Percentiles rank a stretch among this genome's conserved stretches.
These are phyloP conservation scores for Eupithecia dodoneata DNA, from an alignment of 2,888 invertebrate species.

Conservation along the genomic window DNA sequence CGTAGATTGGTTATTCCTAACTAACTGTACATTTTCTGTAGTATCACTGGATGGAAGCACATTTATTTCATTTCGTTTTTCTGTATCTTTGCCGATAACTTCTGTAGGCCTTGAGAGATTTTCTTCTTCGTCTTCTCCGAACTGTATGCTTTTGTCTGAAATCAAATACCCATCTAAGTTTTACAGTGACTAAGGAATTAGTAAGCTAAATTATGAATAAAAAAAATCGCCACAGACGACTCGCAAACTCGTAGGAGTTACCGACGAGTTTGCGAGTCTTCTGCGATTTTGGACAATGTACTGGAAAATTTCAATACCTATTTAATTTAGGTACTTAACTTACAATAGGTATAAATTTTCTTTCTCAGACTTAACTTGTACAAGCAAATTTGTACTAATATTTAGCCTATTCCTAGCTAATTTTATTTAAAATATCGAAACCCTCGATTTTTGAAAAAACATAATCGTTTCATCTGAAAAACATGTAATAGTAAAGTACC, in stretches of 20 bases:
- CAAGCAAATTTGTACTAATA: background rate
- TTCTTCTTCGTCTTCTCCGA: conserved; percentile 50
- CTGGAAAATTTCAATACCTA: background rate
- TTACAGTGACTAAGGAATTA: background rate
- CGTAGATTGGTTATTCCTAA: conserved; percentile 65
- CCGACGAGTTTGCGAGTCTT: no score
- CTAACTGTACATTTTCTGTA: conserved; percentile 67
- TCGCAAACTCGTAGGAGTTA: background rate
- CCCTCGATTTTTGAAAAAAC: no score
- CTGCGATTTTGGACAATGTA: background rate
- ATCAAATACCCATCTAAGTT: conserved; percentile 26
- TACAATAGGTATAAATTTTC: no score
- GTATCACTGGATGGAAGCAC: conserved; percentile 76
- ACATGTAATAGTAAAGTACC: no score
- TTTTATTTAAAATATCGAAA: background rate
- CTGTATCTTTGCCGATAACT: conserved; percentile 45
- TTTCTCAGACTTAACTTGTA: background rate
- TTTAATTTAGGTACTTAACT: background rate
- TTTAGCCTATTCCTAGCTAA: background rate
- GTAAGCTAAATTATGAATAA: background rate
- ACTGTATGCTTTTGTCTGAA: conserved; percentile 64
- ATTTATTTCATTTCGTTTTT: conserved; percentile 55
- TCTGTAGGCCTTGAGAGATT: conserved; percentile 34
- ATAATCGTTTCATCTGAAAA: no score
- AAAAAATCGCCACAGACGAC: background rate